Evolutionary conservation across 2,888 invertebrate genomes (phyloP).

Genomic region (Eilema caniola): DNA sequence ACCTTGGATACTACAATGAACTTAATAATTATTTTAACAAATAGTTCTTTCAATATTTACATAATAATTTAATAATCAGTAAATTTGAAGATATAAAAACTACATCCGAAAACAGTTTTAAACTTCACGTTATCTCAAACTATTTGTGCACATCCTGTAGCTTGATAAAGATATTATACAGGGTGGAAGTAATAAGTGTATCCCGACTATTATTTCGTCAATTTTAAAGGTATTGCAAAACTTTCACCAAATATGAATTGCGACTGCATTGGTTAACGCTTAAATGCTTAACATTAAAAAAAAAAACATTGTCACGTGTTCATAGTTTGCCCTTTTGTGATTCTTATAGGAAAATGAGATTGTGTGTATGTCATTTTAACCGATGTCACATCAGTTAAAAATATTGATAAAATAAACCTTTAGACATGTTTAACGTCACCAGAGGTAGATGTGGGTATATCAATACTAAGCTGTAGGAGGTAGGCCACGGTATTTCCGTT

Average conservation of each 20-base stretch:
- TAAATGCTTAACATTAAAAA: background rate
- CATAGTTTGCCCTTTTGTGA: background rate
- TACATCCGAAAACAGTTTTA: background rate
- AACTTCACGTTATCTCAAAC: background rate
- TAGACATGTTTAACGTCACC: no score
- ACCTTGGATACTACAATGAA: background rate
- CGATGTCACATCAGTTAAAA: no score
- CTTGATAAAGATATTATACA: background rate
- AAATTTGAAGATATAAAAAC: background rate
- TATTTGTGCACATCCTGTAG: background rate
- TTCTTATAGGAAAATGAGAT: no score
- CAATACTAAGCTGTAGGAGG: no score
- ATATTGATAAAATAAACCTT: no score
- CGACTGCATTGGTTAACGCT: no score
- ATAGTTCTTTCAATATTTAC: background rate
- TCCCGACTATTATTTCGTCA: background rate
- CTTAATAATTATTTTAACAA: background rate
- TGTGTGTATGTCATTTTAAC: no score
- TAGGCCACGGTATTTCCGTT: no score
- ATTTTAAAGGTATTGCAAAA: background rate
- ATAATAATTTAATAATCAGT: background rate
- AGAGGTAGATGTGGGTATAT: no score
- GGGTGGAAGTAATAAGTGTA: background rate
- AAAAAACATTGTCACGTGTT: background rate
- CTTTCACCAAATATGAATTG: no score